Percentiles rank a stretch among this genome's conserved stretches.
These are phyloP conservation scores for Torymus tubicola DNA, from an alignment of 2,888 invertebrate species.

Conservation along the genomic window DNA sequence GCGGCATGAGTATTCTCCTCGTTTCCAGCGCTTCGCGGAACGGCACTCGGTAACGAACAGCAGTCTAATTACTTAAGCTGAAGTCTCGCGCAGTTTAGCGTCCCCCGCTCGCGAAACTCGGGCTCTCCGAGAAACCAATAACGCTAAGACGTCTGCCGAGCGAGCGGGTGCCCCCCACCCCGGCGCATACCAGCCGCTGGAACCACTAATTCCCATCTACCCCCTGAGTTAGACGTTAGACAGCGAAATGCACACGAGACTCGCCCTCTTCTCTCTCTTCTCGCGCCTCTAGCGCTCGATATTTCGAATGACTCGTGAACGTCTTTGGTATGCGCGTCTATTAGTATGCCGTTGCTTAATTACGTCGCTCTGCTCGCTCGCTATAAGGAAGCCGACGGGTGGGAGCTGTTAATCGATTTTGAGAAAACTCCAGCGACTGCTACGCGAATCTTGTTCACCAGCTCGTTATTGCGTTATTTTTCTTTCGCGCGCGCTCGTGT, in stretches of 20 bases:
- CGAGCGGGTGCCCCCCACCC: neutral
- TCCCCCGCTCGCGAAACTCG: conserved; percentile 35
- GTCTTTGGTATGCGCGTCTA: conserved; percentile 44
- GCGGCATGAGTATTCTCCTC: conserved; percentile 39
- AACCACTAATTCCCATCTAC: conserved; percentile 72
- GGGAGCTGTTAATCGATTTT: conserved; percentile 6
- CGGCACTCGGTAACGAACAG: conserved; percentile 71
- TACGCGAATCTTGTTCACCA: neutral
- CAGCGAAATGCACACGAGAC: conserved; percentile 31
- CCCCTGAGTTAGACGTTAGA: conserved; percentile 74
- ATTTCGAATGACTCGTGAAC: conserved; percentile 9
- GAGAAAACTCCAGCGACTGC: neutral
- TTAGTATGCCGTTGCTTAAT: conserved; percentile 45
- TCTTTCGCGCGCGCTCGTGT: neutral
- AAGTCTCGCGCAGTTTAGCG: conserved; percentile 65
- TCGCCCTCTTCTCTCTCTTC: neutral
- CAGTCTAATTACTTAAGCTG: conserved; percentile 74
- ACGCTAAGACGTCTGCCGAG: conserved; percentile 70
- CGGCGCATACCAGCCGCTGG: conserved; percentile 58
- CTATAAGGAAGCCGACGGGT: neutral
- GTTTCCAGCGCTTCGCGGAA: conserved; percentile 59
- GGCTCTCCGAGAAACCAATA: conserved; percentile 72
- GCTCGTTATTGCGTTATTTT: neutral
- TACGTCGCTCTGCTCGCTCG: neutral
- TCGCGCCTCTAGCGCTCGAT: neutral